phyloP scores from a whole-genome alignment of 1,140 invertebrate species.

The Trinorchestia longiramus region DNA sequence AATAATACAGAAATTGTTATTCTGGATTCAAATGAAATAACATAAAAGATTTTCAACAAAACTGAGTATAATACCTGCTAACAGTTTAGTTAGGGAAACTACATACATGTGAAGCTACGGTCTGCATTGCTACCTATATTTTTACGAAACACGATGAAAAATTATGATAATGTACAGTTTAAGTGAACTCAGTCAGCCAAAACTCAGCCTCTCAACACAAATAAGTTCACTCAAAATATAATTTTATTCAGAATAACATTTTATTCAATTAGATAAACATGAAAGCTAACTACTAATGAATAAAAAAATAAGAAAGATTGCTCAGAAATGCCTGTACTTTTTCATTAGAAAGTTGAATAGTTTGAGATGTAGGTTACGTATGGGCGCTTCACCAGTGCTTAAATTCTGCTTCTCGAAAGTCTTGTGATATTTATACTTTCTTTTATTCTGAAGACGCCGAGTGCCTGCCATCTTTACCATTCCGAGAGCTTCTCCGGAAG shows the following conservation, averaged over 20 bases:
- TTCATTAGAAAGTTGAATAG: background rate
- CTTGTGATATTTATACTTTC: background rate
- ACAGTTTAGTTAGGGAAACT: too few relatives aligned
- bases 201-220: too few relatives aligned
- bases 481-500: background rate
- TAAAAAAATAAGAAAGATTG: background rate
- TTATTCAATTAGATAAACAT: background rate
- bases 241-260: background rate
- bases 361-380: background rate
- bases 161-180: too few relatives aligned
- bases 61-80: background rate
- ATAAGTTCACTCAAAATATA: background rate
- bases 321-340: too few relatives aligned
- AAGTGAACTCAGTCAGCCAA: too few relatives aligned
- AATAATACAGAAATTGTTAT: background rate
- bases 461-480: background rate
- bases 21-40: background rate
- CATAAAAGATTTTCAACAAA: background rate
- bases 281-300: background rate
- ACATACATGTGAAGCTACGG: too few relatives aligned
- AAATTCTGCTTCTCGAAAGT: background rate
- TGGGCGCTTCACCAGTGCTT: background rate
- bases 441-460: background rate
- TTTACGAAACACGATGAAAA: too few relatives aligned
- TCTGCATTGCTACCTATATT: too few relatives aligned